phyloP scores from a whole-genome alignment of 2,797 vertebrate species.

The Babyrousa celebensis region DNA sequence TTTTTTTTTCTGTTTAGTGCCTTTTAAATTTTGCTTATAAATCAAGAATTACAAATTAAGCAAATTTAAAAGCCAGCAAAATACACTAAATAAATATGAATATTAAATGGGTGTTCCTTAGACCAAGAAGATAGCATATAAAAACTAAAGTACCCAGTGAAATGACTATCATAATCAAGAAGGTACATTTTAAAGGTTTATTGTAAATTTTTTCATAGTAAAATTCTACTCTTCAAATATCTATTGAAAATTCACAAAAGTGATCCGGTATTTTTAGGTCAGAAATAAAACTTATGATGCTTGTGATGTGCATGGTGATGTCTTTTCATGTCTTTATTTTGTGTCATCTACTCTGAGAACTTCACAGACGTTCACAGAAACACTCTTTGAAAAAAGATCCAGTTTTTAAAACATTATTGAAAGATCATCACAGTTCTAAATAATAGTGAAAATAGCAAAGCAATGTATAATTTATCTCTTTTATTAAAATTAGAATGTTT shows the following conservation, averaged over 20 bases:
- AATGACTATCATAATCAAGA: neutral
- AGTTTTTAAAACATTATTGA: constrained; percentile 68
- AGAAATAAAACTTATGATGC: neutral
- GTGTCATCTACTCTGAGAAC: neutral
- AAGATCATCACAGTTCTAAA: constrained; percentile 67
- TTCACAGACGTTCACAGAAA: neutral
- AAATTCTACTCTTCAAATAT: neutral
- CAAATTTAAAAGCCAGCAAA: neutral
- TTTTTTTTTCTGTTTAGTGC: neutral
- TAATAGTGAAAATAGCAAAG: neutral
- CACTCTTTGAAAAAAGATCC: neutral
- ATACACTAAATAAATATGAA: neutral
- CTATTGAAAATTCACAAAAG: neutral
- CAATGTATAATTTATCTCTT: constrained; percentile 14
- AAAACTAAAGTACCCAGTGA: neutral
- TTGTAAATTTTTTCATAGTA: neutral
- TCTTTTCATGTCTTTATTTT: neutral
- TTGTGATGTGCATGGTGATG: neutral
- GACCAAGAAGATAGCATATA: neutral
- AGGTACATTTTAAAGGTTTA: neutral
- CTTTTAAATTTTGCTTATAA: neutral
- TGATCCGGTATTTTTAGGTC: neutral
- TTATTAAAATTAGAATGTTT: constrained; percentile 79
- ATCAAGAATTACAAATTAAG: neutral
- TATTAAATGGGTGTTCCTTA: neutral